Percentiles rank a stretch among this genome's conserved stretches.
phyloP scores from a whole-genome alignment of 1,140 invertebrate genomes.

The Phortica variegata region DNA sequence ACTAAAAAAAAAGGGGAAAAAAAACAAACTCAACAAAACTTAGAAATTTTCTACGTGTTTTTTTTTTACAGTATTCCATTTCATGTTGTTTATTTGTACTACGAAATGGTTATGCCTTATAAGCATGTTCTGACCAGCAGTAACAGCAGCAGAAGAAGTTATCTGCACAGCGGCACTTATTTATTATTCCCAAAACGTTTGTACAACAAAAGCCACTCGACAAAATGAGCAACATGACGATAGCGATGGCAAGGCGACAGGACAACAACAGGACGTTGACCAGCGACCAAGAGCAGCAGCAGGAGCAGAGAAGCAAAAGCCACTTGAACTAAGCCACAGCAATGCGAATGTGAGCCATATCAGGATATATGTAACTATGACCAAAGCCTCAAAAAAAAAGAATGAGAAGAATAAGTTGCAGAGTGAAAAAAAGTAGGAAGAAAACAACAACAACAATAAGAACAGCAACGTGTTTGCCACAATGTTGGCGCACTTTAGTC shows the following conservation, averaged over 20 bases:
- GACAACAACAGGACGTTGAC: no score
- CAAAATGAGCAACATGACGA: no score
- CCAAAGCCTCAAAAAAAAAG: constrained; percentile 28
- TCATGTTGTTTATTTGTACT: constrained; percentile 50
- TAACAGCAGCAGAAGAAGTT: constrained; percentile 18
- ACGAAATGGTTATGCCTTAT: constrained; percentile 45
- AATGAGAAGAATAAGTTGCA: neutral
- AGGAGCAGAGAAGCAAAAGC: no score
- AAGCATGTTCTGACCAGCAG: constrained; percentile 31
- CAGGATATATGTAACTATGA: no score
- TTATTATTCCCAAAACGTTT: constrained; percentile 53
- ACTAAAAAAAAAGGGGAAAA: no score
- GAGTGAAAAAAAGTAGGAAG: constrained; percentile 4
- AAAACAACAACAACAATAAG: no score
- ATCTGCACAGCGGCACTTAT: constrained; percentile 30
- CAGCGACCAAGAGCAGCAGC: constrained; percentile 45
- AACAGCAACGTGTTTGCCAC: no score
- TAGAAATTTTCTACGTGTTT: constrained; percentile 30
- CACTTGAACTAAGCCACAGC: no score
- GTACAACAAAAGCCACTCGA: no score
- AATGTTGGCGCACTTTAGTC: neutral
- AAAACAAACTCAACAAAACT: constrained; percentile 6
- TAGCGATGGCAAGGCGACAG: no score
- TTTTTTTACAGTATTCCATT: no score
- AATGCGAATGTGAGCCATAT: no score